Evolutionary conservation across 2,113 vertebrate genomes (phyloP), one percentile per base, ranked within the genome.

Genomic region (Oenanthe oenanthe): DNA sequence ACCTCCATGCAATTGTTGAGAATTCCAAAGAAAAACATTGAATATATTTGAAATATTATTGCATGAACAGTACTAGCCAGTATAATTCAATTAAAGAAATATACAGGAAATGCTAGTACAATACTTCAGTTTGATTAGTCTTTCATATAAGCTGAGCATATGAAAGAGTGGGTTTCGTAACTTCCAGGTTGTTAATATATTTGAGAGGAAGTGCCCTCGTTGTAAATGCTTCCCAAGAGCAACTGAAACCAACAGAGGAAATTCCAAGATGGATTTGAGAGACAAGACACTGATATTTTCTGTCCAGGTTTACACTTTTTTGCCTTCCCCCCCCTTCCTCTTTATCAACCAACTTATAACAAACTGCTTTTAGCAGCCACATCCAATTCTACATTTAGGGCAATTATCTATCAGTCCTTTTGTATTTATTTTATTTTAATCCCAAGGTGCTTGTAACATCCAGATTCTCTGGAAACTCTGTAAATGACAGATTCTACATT

Each of bases 301-400:
- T 93, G 76, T 86, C n/a, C 63, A 94, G 86, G 42, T 92, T 91
- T 93, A 96, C 66, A 72, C 61, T 45, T 62, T 47, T 18, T 71
- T 56, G 12, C 6, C 21, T 36, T 18, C 9, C 1, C 2, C 2
- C 4, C 11, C 11, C 6, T 13, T 15, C 13, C 5, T 10, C 3
- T 34, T 63, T 58, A 89, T 92, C 53, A 94, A 65, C 16, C 53
- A 91, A 31, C 54, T 71, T 74, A 38, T 47, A 82, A 93, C n/a
- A 68, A 83, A 79, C 66, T 80, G 62, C 89, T 93, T 88, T 87
- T 56, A 85, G 85, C 58, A 92, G 72, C 54, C 34, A 26, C 12
- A 45, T 34, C n/a, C 3, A 1, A 2, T n/a, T 87, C 68, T 67
- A 1, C 17, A 56, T 19, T 61, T 36, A 89, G 17, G 34, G 18